These are phyloP conservation scores for Borostomias antarcticus DNA, from an alignment of 2,797 vertebrate genomes.

Conservation along the genomic window DNA sequence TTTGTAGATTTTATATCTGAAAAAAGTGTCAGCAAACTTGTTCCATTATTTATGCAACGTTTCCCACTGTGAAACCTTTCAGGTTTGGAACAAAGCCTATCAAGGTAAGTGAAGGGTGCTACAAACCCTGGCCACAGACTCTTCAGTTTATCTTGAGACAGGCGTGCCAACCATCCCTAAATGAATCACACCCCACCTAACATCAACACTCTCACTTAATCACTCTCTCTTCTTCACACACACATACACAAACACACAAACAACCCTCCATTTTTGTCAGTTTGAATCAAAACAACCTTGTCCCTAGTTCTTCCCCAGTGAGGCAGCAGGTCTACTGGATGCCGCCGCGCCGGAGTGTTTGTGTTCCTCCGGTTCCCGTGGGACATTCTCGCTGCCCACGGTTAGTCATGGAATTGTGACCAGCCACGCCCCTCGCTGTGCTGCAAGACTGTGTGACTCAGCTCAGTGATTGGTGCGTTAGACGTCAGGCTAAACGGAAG, in stretches of 20 bases:
- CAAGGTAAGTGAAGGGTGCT: too few relatives aligned
- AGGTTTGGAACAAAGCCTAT: too few relatives aligned
- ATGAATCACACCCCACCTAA: neutral
- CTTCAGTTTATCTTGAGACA: too few relatives aligned
- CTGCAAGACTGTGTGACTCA: neutral
- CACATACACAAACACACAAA: slow-evolving; percentile 7
- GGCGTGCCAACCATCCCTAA: too few relatives aligned
- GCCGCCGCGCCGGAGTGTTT: neutral
- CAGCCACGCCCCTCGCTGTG: neutral
- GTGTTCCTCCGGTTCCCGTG: slow-evolving; percentile 29
- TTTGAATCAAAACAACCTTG: slow-evolving; percentile 6
- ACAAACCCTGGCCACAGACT: too few relatives aligned
- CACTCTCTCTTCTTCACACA: neutral
- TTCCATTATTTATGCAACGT: too few relatives aligned
- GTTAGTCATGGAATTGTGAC: slow-evolving; percentile 41
- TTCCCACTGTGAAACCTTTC: too few relatives aligned
- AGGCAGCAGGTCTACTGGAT: slow-evolving; percentile 1
- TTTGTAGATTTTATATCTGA: neutral
- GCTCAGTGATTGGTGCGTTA: neutral
- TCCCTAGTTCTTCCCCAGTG: slow-evolving; percentile 8
- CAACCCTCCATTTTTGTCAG: too few relatives aligned
- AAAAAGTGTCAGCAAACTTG: too few relatives aligned
- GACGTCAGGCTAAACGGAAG: too few relatives aligned
- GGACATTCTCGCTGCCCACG: slow-evolving; percentile 26
- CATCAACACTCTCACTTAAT: neutral